These are phyloP conservation scores for Drosophila longiperda DNA, from an alignment of 2,888 invertebrate genomes.

Conservation along the genomic window DNA sequence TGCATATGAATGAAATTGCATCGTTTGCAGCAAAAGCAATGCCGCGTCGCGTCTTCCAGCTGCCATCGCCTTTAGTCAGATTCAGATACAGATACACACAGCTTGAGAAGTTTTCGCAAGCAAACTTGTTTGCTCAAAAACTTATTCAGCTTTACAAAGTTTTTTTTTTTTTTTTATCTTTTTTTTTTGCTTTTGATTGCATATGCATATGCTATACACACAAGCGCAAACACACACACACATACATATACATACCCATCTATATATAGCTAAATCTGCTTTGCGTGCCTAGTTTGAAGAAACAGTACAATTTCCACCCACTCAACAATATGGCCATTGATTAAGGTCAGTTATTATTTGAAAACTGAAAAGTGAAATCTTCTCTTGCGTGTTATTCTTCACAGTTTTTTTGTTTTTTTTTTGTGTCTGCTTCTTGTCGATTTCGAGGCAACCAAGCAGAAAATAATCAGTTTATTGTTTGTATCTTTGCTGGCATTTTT, in stretches of 20 bases:
- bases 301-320: constrained; percentile 42
- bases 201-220: constrained; percentile 45
- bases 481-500: constrained; percentile 15
- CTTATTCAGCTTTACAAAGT: constrained; percentile 20
- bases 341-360: constrained; percentile 74
- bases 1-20: constrained; percentile 77
- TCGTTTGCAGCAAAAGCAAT: constrained; percentile 20
- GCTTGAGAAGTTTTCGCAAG: constrained; percentile 73
- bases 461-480: not conserved
- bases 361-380: constrained; percentile 65
- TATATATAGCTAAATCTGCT: not conserved
- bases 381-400: constrained; percentile 32
- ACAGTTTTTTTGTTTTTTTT: constrained; percentile 5
- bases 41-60: constrained; percentile 56
- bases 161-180: constrained; percentile 13
- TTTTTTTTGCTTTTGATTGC: constrained; percentile 57
- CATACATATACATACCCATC: not conserved
- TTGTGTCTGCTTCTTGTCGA: constrained; percentile 9
- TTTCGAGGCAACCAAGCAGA: constrained; percentile 48
- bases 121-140: constrained; percentile 68
- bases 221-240: constrained; percentile 12
- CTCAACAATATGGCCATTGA: constrained; percentile 64
- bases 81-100: constrained; percentile 37
- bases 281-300: constrained; percentile 23
- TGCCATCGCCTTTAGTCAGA: constrained; percentile 35